Conservation (phyloP, 2,888 invertebrate species). For the Brachyptera risi region DNA sequence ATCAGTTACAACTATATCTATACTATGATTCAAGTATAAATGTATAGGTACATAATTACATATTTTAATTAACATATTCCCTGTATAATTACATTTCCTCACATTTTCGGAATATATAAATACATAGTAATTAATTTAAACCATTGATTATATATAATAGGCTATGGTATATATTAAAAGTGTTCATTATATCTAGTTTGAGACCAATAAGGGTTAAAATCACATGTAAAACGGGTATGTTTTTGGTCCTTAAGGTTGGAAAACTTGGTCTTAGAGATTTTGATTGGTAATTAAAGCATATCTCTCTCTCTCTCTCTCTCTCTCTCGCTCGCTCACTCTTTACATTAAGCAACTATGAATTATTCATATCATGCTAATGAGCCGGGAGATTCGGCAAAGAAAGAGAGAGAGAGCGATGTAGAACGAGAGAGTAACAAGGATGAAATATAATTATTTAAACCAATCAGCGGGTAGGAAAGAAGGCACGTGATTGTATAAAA, state of each 20-base stretch:
- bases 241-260: constrained; percentile 24
- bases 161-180: no score
- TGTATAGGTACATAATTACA: no score
- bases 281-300: constrained; percentile 32
- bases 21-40: no score
- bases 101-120: no score
- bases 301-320: no score
- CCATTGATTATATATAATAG: no score
- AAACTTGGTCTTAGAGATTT: constrained; percentile 25
- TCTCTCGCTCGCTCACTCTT: constrained; percentile 20
- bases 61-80: no score
- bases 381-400: no score
- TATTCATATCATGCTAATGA: constrained; percentile 30
- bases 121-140: background rate
- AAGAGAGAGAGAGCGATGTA: no score
- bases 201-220: constrained; percentile 23
- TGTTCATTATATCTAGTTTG: background rate
- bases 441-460: constrained; percentile 4
- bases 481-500: background rate
- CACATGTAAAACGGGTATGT: constrained; percentile 20
- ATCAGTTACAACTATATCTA: no score
- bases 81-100: no score
- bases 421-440: no score
- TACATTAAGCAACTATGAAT: constrained; percentile 30
- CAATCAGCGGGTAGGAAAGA: constrained; percentile 9